Base-by-base conservation (phyloP, 2,797 vertebrate species). In the Salarias fasciatus region DNA sequence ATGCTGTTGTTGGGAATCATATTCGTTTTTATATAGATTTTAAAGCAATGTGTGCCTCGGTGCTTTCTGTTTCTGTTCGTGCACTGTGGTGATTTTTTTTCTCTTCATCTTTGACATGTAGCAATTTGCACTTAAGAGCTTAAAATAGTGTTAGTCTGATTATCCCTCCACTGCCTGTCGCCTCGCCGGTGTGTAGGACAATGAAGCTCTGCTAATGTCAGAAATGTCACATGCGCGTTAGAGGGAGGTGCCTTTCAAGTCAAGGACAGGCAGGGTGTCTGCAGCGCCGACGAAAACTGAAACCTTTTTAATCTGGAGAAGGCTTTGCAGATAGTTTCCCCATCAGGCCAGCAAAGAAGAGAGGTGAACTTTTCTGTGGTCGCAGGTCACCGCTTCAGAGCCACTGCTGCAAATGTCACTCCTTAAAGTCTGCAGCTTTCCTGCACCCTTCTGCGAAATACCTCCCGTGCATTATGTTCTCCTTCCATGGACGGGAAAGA, bases 371-470 rank as follows among this genome's bases (percentile, higher is more conserved):
- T 61, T 56, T 63, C 35, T 40, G 36, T 29, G 11, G 36, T 63
- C 55, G 53, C 11, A 11, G 59, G 15, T 35, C 2, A 47, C 18
- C 49, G 45, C 53, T 62, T 65, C 62, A 61, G 41, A 65, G 10
- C n/a, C 44, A 2, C 33, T 40, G 50, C 47, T 9, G 30, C n/a
- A 74, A 57, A 52, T 46, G 60, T 69, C 47, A 72, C 18, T 68
- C 65, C 33, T 64, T 66, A 35, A 52, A 52, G 12, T 75, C 41
- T 56, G 50, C 42, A 66, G 54, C 57, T 55, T 36, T 37, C 59
- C 57, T 48, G 35, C 56, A 56, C 70, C 72, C 52, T 61, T 72
- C 71, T 61, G 18, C 70, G 12, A 77, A 75, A 77, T 13, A 11
- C 41, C 52, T 55, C 47, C 36, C 6, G 8, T 24, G 42, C 13